A percentile compares a stretch with the other conserved stretches of the same genome.
These are phyloP conservation scores for Karalla daura DNA, from an alignment of 2,797 vertebrate genomes.

Conservation along the genomic window DNA sequence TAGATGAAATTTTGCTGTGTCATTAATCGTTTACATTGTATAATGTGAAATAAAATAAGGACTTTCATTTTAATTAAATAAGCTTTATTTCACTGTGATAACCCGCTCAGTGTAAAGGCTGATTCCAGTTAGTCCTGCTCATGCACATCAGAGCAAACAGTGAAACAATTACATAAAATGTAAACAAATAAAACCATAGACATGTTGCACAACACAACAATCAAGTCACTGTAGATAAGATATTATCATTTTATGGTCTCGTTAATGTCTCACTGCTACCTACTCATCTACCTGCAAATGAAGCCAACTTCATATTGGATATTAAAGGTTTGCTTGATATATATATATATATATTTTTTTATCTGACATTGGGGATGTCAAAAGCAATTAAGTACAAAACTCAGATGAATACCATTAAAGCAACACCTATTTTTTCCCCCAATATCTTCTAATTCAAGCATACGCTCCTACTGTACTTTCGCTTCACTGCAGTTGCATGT, in stretches of 20 bases:
- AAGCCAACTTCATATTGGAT: not conserved
- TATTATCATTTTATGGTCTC: no score
- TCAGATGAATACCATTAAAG: slow-evolving; percentile 8
- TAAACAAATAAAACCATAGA: not conserved
- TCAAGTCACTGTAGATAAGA: no score
- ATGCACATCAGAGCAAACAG: not conserved
- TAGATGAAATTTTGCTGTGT: slow-evolving; percentile 10
- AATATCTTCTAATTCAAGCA: not conserved
- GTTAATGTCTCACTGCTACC: not conserved
- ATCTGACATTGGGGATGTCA: slow-evolving; percentile 13
- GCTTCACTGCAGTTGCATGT: slow-evolving; percentile 8
- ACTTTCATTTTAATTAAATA: not conserved
- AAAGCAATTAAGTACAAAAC: slow-evolving; percentile 8
- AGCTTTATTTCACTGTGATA: not conserved
- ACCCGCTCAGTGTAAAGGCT: not conserved
- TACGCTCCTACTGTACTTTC: slow-evolving; percentile 7
- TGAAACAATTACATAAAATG: not conserved
- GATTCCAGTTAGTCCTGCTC: not conserved
- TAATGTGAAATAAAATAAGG: slow-evolving; percentile 9
- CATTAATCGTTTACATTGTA: slow-evolving; percentile 11
- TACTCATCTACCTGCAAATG: not conserved
- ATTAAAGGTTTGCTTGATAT: slow-evolving; percentile 7
- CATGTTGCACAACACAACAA: no score
- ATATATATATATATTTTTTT: no score
- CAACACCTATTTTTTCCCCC: not conserved